Conservation (phyloP, 1,140 invertebrate genomes). For the Gonatopus flavifemur region DNA sequence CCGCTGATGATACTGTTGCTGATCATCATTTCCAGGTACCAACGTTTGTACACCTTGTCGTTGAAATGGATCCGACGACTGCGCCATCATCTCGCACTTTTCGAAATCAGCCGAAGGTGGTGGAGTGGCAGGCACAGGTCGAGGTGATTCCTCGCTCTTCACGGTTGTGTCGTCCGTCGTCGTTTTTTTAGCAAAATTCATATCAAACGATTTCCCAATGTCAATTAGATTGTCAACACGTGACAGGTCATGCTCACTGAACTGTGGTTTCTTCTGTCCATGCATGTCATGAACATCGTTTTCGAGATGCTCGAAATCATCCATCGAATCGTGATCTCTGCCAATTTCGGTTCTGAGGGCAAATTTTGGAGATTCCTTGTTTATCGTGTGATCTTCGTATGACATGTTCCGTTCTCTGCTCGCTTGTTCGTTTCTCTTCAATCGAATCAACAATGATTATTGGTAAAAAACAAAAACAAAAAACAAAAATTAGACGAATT, state of each 20-base stretch:
- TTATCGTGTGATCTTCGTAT: too few relatives aligned
- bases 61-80: conserved; percentile 35
- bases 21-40: too few relatives aligned
- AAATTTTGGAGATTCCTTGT: too few relatives aligned
- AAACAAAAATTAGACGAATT: too few relatives aligned
- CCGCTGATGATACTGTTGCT: too few relatives aligned
- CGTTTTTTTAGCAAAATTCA: conserved; percentile 4
- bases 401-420: too few relatives aligned
- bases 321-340: conserved; percentile 68
- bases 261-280: conserved; percentile 19
- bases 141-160: conserved; percentile 14
- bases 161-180: conserved; percentile 14
- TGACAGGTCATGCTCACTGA: conserved; percentile 8
- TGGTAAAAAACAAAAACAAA: too few relatives aligned
- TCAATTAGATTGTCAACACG: conserved; percentile 13
- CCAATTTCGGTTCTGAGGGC: too few relatives aligned
- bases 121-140: conserved; percentile 47
- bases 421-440: too few relatives aligned
- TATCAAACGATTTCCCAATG: conserved; percentile 12
- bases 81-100: conserved; percentile 20
- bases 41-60: conserved; percentile 15
- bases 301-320: conserved; percentile 72
- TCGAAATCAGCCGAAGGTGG: conserved; percentile 48
- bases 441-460: too few relatives aligned
- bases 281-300: conserved; percentile 43